Conservation (phyloP, 2,113 vertebrate species). For the Stegastes partitus region DNA sequence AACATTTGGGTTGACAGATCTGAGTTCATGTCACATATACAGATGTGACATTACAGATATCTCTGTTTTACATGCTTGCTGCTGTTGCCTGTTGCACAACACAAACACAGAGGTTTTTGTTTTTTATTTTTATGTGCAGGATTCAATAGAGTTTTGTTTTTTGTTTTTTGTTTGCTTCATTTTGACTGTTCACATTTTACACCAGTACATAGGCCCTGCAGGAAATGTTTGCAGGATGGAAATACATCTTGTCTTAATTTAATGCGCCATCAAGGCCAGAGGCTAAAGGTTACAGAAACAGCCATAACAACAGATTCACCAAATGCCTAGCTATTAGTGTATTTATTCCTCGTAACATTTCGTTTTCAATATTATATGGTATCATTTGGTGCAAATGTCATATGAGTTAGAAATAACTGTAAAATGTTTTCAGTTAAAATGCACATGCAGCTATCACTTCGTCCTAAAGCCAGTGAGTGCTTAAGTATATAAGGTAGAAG, state of each 20-base stretch:
- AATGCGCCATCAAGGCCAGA: slow-evolving; percentile 11
- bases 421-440: slow-evolving; percentile 17
- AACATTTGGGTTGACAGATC: slow-evolving; percentile 30
- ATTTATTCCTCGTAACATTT: slow-evolving; percentile 49
- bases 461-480: slow-evolving; percentile 38
- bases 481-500: background rate
- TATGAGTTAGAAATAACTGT: slow-evolving; percentile 36
- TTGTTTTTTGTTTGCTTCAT: background rate
- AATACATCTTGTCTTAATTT: background rate
- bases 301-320: background rate
- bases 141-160: background rate
- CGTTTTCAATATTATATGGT: slow-evolving; percentile 30
- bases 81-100: slow-evolving; percentile 57
- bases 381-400: slow-evolving; percentile 29
- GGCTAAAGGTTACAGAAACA: slow-evolving; percentile 24
- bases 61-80: slow-evolving; percentile 53
- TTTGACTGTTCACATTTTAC: slow-evolving; percentile 7
- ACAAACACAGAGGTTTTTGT: slow-evolving; percentile 14
- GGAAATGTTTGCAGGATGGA: background rate
- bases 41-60: slow-evolving; percentile 27
- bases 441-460: slow-evolving; percentile 35
- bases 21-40: slow-evolving; percentile 31
- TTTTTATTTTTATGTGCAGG: slow-evolving; percentile 1
- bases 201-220: background rate
- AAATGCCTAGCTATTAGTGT: slow-evolving; percentile 18